A percentile compares a stretch with the other conserved stretches of the same genome.
Conservation (phyloP, 2,797 vertebrate genomes). For the Cryptoblepharus egeriae region DNA sequence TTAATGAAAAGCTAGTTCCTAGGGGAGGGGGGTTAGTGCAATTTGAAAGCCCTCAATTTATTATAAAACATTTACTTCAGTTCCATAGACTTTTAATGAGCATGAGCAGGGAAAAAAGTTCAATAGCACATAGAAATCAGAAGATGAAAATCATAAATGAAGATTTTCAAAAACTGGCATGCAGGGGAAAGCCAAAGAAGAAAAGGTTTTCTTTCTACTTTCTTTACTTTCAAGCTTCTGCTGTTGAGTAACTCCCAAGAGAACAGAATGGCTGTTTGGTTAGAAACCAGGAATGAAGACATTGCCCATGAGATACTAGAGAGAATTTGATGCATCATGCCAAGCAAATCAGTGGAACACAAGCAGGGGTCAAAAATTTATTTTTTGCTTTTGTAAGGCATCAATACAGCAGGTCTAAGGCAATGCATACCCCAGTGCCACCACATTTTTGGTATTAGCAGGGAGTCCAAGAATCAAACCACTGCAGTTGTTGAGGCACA, state of each 20-base stretch:
- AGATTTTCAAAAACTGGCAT: conserved; percentile 11
- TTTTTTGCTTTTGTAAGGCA: neutral
- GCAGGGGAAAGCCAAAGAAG: conserved; percentile 15
- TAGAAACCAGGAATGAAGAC: neutral
- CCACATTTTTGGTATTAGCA: too few species aligned
- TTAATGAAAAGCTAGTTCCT: neutral
- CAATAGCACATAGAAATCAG: neutral
- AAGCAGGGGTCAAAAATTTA: neutral
- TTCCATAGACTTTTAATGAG: neutral
- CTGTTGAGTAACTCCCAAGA: conserved; percentile 6
- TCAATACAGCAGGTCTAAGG: neutral
- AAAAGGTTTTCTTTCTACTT: neutral
- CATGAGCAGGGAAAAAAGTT: neutral
- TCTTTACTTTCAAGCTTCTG: conserved; percentile 19
- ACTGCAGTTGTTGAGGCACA: too few species aligned
- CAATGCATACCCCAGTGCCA: too few species aligned
- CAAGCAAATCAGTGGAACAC: neutral
- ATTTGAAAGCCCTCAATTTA: conserved; percentile 1
- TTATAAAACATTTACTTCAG: conserved; percentile 7
- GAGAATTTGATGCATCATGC: neutral
- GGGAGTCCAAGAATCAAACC: too few species aligned
- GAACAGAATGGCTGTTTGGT: neutral
- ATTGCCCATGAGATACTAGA: neutral
- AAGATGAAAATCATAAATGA: neutral
- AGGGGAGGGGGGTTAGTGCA: neutral